A percentile compares a stretch with the other conserved stretches of the same genome.
Conservation (phyloP, 2,113 vertebrate species). For the Hydrochoerus hydrochaeris region DNA sequence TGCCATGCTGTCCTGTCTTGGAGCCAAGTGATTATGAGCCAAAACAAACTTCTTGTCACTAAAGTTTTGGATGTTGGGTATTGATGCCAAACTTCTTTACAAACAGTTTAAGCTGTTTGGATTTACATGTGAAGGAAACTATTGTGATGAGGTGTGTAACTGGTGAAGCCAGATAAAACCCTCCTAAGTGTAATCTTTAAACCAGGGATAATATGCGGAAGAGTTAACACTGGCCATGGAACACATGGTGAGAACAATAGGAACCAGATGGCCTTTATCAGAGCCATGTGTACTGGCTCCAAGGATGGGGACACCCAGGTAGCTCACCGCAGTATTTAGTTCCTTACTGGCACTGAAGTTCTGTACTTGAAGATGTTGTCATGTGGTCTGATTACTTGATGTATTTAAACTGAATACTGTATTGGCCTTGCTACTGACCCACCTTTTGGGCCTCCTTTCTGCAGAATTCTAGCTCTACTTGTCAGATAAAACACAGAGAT, state of each 20-base stretch:
- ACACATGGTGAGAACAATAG: background rate
- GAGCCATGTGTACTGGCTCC: background rate
- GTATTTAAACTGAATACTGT: background rate
- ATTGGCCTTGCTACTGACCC: background rate
- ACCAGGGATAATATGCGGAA: background rate
- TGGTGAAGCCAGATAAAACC: background rate
- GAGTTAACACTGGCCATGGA: background rate
- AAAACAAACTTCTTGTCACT: background rate
- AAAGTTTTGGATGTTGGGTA: background rate
- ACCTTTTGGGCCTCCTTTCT: background rate
- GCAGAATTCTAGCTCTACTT: background rate
- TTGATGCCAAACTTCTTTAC: background rate
- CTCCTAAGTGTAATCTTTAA: background rate
- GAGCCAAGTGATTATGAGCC: background rate
- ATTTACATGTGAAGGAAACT: background rate
- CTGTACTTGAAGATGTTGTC: background rate
- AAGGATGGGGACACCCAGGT: rapidly evolving
- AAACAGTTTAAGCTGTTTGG: background rate
- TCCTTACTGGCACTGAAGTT: background rate
- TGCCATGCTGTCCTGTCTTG: background rate
- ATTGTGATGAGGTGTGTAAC: background rate
- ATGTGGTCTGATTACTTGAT: background rate
- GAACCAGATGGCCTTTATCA: background rate
- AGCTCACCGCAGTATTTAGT: background rate
- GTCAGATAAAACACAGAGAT: constrained; percentile 52